Percentiles rank a stretch among this genome's conserved stretches.
phyloP scores from a whole-genome alignment of 2,888 invertebrate species.

The Baccha elongata region DNA sequence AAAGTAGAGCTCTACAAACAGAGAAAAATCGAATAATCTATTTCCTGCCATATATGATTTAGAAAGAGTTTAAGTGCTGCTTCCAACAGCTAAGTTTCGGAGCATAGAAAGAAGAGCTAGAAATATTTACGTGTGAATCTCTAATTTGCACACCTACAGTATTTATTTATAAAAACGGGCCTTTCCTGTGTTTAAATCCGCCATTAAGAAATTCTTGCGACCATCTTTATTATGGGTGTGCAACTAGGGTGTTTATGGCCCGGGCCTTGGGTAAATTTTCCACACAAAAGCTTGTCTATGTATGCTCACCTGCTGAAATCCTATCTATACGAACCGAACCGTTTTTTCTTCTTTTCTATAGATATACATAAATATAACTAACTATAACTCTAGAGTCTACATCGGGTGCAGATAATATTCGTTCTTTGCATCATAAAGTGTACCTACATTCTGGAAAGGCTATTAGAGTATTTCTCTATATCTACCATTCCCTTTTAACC shows the following conservation, averaged over 20 bases:
- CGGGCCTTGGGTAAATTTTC: constrained; percentile 61
- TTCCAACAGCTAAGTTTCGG: too few relatives aligned
- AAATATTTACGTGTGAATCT: too few relatives aligned
- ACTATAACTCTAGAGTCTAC: constrained; percentile 7
- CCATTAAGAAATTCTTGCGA: neutral
- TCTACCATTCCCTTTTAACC: constrained; percentile 1
- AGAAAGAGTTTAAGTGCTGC: too few relatives aligned
- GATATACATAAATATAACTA: neutral
- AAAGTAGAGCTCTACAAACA: too few relatives aligned
- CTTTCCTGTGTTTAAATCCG: neutral
- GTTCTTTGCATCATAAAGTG: constrained; percentile 62
- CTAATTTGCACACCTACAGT: too few relatives aligned
- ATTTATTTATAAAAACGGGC: too few relatives aligned
- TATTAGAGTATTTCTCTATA: constrained; percentile 65
- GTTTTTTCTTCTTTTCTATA: constrained; percentile 7
- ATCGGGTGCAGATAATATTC: constrained; percentile 46
- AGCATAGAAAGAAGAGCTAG: too few relatives aligned
- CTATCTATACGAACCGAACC: constrained; percentile 40
- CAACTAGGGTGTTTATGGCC: constrained; percentile 46
- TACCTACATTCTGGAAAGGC: constrained; percentile 64
- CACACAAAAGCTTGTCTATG: constrained; percentile 50
- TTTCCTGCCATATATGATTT: too few relatives aligned
- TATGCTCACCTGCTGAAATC: constrained; percentile 66
- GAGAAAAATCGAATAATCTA: too few relatives aligned
- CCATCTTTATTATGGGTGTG: constrained; percentile 48